Evolutionary conservation across 1,140 invertebrate genomes (phyloP).

Genomic region (Dreissena polymorpha): DNA sequence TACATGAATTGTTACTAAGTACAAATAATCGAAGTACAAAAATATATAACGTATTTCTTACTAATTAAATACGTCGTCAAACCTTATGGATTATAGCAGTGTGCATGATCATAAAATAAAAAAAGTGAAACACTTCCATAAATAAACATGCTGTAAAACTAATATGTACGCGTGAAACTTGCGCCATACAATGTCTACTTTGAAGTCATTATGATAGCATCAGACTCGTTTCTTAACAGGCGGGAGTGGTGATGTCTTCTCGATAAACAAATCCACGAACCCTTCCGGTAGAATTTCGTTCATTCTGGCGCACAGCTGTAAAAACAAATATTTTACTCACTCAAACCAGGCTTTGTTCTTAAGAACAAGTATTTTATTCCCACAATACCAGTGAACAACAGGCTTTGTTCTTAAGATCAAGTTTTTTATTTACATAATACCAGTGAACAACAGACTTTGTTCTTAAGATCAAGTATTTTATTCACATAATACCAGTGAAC

Average conservation of each 20-base stretch:
- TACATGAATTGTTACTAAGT: too few relatives aligned
- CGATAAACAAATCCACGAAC: not conserved
- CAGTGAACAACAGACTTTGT: constrained; percentile 40
- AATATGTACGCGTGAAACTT: too few relatives aligned
- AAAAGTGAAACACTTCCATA: too few relatives aligned
- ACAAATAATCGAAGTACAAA: too few relatives aligned
- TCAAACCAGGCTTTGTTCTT: constrained; percentile 46
- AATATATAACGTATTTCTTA: too few relatives aligned
- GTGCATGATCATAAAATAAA: too few relatives aligned
- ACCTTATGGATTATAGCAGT: too few relatives aligned
- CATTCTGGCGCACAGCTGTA: not conserved
- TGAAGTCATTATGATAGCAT: not conserved
- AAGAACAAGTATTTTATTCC: constrained; percentile 3
- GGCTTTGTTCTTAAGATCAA: constrained; percentile 42
- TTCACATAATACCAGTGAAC: constrained; percentile 44
- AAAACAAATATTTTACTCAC: constrained; percentile 19
- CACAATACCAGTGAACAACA: constrained; percentile 34
- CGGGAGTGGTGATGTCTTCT: not conserved
- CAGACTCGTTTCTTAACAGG: not conserved
- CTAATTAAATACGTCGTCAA: too few relatives aligned
- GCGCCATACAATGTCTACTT: too few relatives aligned
- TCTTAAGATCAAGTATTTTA: constrained; percentile 18
- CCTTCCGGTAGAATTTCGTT: not conserved
- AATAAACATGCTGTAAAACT: too few relatives aligned
- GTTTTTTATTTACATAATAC: constrained; percentile 30